Evolutionary conservation across 2,113 vertebrate species (phyloP), one percentile per base, ranked within the genome.

Genomic region (Haemorhous mexicanus): DNA sequence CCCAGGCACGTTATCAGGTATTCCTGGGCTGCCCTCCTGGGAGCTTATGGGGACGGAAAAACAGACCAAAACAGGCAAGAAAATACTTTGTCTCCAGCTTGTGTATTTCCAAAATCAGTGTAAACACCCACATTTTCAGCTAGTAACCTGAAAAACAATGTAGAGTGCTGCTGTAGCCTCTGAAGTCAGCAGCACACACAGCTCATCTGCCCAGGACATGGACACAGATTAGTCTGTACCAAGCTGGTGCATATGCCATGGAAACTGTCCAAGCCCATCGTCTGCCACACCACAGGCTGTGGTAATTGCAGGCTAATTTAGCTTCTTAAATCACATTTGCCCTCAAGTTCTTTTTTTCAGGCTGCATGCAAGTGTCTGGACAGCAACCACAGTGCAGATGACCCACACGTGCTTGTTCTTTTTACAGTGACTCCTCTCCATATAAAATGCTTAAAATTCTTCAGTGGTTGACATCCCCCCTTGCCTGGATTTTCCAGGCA

Each of bases 251-350:
- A 28, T 75, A 32, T 80, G 78, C 30, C 73, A 55, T 67, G 89
- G 91, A 92, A 84, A 56, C 41, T 47, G 47, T 61, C 86, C 73
- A 89, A 95, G 44, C 1, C 2, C 83, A 62, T 7, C 1, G 4
- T 15, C 84, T 84, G 91, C 88, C 50, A 78, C 41, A 41, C 52
- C 2, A 5, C 76, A 47, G 1, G 0, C 64, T 61, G 56, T 10
- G 20, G 56, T 70, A 92, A 93, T 23, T 93, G 52, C 3, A 5
- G 72, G 64, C 47, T 93, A 87, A 95, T 92, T 95, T 47, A 92
- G 33, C 47, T 87, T 74, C 89, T 81, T 90, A 87, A 94, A 91
- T 93, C 91, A 90, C 43, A 89, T 93, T 81, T 93, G 35, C 55
- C 66, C 67, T 49, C 49, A 53, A 66, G 22, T 59, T 82, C 27